Evolutionary conservation across 92 coral and sea anemone genomes (phyloP).

Genomic region (Umimayanthus kanabou): DNA sequence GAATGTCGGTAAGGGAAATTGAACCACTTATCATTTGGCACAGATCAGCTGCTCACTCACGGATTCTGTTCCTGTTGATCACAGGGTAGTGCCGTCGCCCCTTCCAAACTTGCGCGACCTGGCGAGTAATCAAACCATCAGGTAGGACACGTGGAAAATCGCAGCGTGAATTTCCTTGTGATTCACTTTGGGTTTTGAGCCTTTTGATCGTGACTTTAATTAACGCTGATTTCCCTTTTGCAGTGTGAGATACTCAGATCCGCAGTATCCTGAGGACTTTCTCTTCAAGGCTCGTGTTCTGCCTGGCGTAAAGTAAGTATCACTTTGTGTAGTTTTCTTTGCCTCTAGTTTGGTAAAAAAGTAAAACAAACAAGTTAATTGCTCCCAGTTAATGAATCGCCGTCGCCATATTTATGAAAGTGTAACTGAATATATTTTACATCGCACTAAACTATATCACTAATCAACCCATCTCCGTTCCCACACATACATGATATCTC

Average conservation of each 20-base stretch:
- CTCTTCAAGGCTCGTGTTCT: constrained; percentile 42
- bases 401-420: no score
- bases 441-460: no score
- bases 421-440: no score
- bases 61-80: not conserved
- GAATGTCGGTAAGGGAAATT: no score
- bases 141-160: constrained; percentile 46
- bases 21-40: no score
- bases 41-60: no score
- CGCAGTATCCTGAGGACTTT: constrained; percentile 54
- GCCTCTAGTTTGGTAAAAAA: no score
- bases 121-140: constrained; percentile 72
- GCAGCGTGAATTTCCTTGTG: not conserved
- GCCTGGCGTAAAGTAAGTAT: constrained; percentile 51
- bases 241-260: constrained; percentile 80
- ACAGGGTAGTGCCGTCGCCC: constrained; percentile 80
- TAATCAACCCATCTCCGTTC: no score
- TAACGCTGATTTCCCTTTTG: constrained; percentile 2
- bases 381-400: no score
- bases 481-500: no score
- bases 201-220: not conserved
- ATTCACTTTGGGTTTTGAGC: not conserved
- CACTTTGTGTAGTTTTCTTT: not conserved
- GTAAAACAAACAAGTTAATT: no score
- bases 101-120: constrained; percentile 81